Base-by-base conservation (phyloP, 2,888 invertebrate genomes). In the Caenorhabditis drosophilae region DNA sequence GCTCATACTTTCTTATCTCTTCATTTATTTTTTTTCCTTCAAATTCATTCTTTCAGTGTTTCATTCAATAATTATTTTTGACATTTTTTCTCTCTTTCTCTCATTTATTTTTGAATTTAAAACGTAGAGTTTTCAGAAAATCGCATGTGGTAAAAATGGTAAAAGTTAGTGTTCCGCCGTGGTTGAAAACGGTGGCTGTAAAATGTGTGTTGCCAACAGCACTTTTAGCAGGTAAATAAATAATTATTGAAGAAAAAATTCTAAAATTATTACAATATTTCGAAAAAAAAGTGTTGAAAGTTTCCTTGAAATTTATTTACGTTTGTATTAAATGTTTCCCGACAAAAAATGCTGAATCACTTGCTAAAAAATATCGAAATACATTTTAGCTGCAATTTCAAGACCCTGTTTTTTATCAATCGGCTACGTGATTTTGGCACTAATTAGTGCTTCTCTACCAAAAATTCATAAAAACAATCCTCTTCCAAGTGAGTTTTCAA, bases 361-460 rank as follows among this genome's bases (percentile, higher is more conserved):
- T 35, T 31, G 23, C 15, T 31, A 12, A 27, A 31, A 42, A 23
- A 2, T 23, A 23, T 11, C 4, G 12, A 16, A 35, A 35, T n/a
- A n/a, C n/a, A n/a, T 70, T 67, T 49, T 61, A 75, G 77, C 74
- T 31, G 79, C 77, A n/a, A 47, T 79, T 23, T 53, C 83, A n/a
- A 64, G 82, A 27, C 82, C 82, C 9, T 67, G 72, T 38, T 66
- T 79, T 25, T 31, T 82, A 23, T 79, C 80, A n/a, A 61, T 76
- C 12, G 60, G 70, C 6, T 82, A 82, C 47, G 71, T 79, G 12
- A 25, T 82, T 2, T 42, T 81, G 20, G 80, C 73, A 12, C 60
- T 83, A 2, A 20, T 79, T 16, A 67, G 69, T 42, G 76, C 78
- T 7, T 49, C 73, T 25, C 61, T 82, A 7, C 81, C 81, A 4